Evolutionary conservation across 2,797 vertebrate genomes (phyloP), one percentile per base, ranked within the genome.

Genomic region (Dallia pectoralis): DNA sequence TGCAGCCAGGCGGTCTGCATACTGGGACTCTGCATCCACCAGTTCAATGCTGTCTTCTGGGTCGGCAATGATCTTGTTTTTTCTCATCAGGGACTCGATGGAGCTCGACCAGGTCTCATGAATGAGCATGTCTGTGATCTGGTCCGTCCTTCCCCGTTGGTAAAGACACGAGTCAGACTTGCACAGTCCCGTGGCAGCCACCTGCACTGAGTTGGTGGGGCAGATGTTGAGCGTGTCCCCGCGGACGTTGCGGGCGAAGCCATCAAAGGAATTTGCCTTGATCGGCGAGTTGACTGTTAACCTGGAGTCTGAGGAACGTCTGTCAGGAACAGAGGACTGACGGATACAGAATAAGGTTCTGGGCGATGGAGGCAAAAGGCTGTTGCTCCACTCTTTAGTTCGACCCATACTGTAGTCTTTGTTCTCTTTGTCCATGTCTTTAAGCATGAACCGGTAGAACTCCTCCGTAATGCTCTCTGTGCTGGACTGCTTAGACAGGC

Each of bases 391-490:
- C 71, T 98, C 96, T 85, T 93, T 96, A 67, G 95, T 95, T 82
- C 93, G 94, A 56, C 78, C 81, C 44, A 93, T 85, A 49, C 91
- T 91, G 0, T 87, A 89, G 4, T 97, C 97, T 87, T 87, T 95
- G 82, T 93, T 94, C 72, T 98, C 98, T 69, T 95, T 96, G 72
- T 98, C 98, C 16, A 96, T 92, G 88, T 98, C 97, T 76, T 86
- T 91, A 33, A 99, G 91, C 97, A 99, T 98, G 69, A 97, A 98
- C 79, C 94, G 93, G 70, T 99, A 99, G 89, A 99, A 99, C 83
- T 99, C 97, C 81, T 99, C 98, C 0, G 97, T 97, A 82, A 99
- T 99, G 81, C 98, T 99, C 83, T 99, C 98, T 0, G 97, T 99
- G 87, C 98, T 99, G 6, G 97, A 99, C 83, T 99, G 98, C 83